Percentiles rank a stretch among this genome's conserved stretches.
These are phyloP conservation scores for Sceliomorpha sp. DNA, from an alignment of 2,888 invertebrate genomes.

Conservation along the genomic window DNA sequence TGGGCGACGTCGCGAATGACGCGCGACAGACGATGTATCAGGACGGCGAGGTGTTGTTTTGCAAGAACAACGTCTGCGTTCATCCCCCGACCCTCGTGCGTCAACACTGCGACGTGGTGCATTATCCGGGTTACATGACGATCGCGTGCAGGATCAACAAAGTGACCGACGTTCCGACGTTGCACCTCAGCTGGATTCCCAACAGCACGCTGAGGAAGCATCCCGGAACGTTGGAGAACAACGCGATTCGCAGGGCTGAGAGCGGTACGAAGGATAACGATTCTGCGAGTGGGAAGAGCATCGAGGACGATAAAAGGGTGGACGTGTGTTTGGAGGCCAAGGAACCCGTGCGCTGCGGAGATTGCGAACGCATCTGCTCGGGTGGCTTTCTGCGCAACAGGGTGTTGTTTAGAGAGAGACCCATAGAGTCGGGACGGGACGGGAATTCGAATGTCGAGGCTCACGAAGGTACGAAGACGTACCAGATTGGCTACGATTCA, in stretches of 20 bases:
- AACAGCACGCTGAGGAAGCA: slow-evolving; percentile 93
- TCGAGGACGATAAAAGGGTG: slow-evolving; percentile 70
- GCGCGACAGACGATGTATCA: slow-evolving; percentile 83
- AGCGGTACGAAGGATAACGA: slow-evolving; percentile 38
- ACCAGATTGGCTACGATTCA: too few relatives aligned
- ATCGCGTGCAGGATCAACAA: slow-evolving; percentile 92
- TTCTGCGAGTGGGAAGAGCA: slow-evolving; percentile 22
- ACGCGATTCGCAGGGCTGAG: slow-evolving; percentile 28
- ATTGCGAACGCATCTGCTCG: slow-evolving; percentile 77
- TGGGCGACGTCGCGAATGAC: slow-evolving; percentile 83
- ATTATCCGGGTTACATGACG: slow-evolving; percentile 95
- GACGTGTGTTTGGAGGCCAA: slow-evolving; percentile 77
- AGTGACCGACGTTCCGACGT: slow-evolving; percentile 86
- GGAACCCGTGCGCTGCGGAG: slow-evolving; percentile 73
- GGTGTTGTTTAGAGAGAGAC: slow-evolving; percentile 34
- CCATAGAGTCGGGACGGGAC: slow-evolving; percentile 35
- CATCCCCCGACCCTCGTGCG: slow-evolving; percentile 94
- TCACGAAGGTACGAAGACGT: slow-evolving; percentile 1
- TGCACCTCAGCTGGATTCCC: slow-evolving; percentile 97
- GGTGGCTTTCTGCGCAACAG: slow-evolving; percentile 60
- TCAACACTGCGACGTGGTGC: slow-evolving; percentile 90
- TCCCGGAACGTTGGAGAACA: slow-evolving; percentile 87
- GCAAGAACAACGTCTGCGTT: slow-evolving; percentile 98
- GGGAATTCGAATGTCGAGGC: slow-evolving; percentile 27
- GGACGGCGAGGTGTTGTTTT: slow-evolving; percentile 92